A percentile compares a stretch with the other conserved stretches of the same genome.
Evolutionary conservation across 2,888 invertebrate genomes (phyloP).

Genomic region (Nemoura dubitans): DNA sequence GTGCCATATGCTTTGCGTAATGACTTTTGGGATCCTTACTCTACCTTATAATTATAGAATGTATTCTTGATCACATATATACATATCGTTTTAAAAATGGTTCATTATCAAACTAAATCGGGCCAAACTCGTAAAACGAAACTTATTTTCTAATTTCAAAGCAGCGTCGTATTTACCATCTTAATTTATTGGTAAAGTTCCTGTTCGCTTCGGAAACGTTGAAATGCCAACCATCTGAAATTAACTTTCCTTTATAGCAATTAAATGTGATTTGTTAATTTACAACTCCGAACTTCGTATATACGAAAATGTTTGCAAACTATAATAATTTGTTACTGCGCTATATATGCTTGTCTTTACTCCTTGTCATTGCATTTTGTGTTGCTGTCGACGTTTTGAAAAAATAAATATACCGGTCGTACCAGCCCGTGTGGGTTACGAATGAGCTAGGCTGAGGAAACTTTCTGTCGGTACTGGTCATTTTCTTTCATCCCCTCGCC

Average conservation of each 20-base stretch:
- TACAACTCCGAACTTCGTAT: not conserved
- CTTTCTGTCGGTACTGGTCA: conserved; percentile 42
- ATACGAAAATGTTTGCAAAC: not conserved
- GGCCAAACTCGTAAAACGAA: not conserved
- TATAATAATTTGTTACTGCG: not conserved
- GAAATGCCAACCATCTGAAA: not conserved
- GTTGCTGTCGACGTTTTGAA: not conserved
- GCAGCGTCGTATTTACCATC: not conserved
- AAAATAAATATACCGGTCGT: not conserved
- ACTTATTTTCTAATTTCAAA: not conserved
- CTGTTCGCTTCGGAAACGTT: not conserved
- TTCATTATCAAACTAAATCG: not conserved
- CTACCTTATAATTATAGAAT: not conserved
- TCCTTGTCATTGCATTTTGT: conserved; percentile 23
- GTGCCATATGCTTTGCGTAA: not conserved
- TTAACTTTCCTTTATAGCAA: not conserved
- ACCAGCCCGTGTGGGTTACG: conserved; percentile 17
- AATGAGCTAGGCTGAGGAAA: not conserved
- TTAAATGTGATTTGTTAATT: conserved; percentile 12
- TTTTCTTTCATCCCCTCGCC: conserved; percentile 43
- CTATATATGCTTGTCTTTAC: not conserved
- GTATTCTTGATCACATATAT: not conserved
- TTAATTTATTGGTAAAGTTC: conserved; percentile 12
- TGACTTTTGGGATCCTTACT: not conserved
- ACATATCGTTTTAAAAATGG: not conserved